Evolutionary conservation across 2,113 vertebrate genomes (phyloP), one percentile per base, ranked within the genome.

Genomic region (Melanocharis versteri): DNA sequence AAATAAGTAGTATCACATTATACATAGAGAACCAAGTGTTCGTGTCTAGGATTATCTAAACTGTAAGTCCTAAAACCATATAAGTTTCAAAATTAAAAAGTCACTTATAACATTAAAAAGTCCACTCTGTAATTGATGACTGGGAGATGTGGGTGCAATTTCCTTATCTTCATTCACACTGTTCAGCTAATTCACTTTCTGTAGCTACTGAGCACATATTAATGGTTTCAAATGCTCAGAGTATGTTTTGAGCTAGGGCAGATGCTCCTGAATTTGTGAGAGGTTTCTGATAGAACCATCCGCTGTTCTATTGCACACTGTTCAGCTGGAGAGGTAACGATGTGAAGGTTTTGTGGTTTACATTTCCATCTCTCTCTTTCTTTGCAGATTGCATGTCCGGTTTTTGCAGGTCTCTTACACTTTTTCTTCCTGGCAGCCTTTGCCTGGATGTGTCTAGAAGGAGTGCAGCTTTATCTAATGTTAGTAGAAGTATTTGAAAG

Each of bases 351-450:
- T 90, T 91, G 77, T 79, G 39, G 61, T 89, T 87, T 89, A 89
- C 89, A 57, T 95, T 89, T 93, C 83, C 70, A n/a, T 94, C 71
- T 93, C 87, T 95, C 64, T 95, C 72, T 97, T 83, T 88, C 87
- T 89, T 94, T 95, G 35, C 95, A 99, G 99, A 99, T 99, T 88
- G 99, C 99, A 54, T 99, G 99, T 69, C 98, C 99, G 30, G 98
- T 99, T 97, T 99, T 99, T 11, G 99, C 99, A 53, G 99, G 99
- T 89, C 99, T 99, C 94, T 98, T 99, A 45, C 99, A 99, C 95
- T 99, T 99, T 96, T 99, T 99, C 98, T 99, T 99, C 98, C 97
- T 99, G 97, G 99, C 99, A 15, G 99, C 99, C 87, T 99, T 99
- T 98, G 98, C 99, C 88, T 99, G 99, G 99, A 99, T 99, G 99